phyloP scores from a whole-genome alignment of 2,797 vertebrate genomes.

The Picus viridis region DNA sequence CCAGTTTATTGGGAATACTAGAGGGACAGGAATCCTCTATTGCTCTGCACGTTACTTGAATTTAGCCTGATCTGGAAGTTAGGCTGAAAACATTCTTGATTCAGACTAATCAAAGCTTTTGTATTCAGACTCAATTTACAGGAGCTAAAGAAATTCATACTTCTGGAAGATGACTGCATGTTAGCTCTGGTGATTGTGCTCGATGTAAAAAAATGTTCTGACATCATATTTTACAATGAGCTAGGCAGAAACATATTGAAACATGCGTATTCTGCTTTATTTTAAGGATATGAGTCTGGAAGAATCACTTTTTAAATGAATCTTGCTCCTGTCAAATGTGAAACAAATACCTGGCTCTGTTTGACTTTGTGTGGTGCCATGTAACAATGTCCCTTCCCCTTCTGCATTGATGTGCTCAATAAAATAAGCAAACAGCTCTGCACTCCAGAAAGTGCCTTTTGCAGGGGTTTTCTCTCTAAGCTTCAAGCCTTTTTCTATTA shows the following conservation, averaged over 20 bases:
- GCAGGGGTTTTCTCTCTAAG: not conserved
- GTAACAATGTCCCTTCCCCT: not conserved
- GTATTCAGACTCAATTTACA: not conserved
- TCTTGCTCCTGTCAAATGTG: not conserved
- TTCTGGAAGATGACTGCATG: not conserved
- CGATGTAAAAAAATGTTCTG: not conserved
- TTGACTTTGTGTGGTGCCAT: not conserved
- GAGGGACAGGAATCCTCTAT: not conserved
- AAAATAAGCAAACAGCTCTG: slow-evolving; percentile 37
- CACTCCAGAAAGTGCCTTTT: slow-evolving; percentile 3
- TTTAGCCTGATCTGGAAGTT: not conserved
- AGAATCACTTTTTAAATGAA: not conserved
- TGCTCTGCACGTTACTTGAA: not conserved
- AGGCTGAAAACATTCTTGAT: not conserved
- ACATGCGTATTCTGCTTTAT: not conserved
- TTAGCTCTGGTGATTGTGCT: slow-evolving; percentile 26
- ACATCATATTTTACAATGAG: not conserved
- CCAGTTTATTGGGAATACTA: not conserved
- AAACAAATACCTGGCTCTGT: slow-evolving; percentile 6
- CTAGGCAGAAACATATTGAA: not conserved
- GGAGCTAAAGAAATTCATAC: not conserved
- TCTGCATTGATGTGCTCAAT: not conserved
- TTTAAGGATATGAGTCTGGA: not conserved
- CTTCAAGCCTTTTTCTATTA: slow-evolving; percentile 1
- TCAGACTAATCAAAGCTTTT: not conserved